phyloP scores from a whole-genome alignment of 2,888 invertebrate genomes.

The Eupithecia tripunctaria region DNA sequence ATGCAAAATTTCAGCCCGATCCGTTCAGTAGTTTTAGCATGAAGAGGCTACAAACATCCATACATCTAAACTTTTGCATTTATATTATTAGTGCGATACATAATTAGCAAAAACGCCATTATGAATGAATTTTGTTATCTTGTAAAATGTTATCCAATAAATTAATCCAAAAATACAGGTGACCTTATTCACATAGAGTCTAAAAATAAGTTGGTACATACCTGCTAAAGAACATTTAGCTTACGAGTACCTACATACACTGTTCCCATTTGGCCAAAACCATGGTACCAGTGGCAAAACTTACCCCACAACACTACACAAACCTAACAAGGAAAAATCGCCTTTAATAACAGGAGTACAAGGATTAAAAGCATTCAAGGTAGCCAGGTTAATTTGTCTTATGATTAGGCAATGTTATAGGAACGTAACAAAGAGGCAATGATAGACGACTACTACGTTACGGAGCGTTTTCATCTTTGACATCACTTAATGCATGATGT shows the following conservation, averaged over 20 bases:
- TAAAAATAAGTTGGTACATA: neutral
- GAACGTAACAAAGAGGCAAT: slow-evolving; percentile 26
- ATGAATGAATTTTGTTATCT: neutral
- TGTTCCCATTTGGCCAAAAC: neutral
- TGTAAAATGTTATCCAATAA: neutral
- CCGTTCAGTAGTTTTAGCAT: neutral
- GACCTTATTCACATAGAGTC: neutral
- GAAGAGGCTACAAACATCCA: no score
- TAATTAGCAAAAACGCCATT: neutral
- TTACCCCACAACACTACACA: neutral
- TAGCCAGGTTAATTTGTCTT: slow-evolving; percentile 29
- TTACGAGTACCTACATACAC: neutral
- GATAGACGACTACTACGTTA: slow-evolving; percentile 27
- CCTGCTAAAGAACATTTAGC: neutral
- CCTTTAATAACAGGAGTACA: slow-evolving; percentile 13
- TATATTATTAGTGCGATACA: no score
- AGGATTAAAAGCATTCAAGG: slow-evolving; percentile 6
- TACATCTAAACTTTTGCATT: no score
- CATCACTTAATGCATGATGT: no score
- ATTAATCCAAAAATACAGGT: neutral
- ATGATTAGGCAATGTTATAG: slow-evolving; percentile 29
- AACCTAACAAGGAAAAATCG: neutral
- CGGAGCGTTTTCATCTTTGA: slow-evolving; percentile 15
- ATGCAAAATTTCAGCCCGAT: no score
- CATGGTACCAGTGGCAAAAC: neutral